Percentiles rank a stretch among this genome's conserved stretches.
phyloP scores from a whole-genome alignment of 2,888 invertebrate genomes.

The Diogma glabrata region DNA sequence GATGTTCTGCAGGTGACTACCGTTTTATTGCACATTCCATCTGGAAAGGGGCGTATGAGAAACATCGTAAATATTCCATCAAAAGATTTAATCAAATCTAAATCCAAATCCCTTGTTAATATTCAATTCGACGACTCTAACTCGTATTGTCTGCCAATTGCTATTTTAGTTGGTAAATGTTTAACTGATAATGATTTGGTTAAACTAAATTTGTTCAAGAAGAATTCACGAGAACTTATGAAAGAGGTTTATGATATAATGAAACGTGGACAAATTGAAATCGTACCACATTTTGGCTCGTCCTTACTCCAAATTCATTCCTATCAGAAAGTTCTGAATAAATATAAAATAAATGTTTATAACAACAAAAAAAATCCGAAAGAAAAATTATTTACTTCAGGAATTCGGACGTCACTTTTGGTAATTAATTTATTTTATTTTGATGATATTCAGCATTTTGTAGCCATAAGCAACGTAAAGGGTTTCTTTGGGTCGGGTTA shows the following conservation, averaged over 20 bases:
- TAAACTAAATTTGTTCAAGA: too few species aligned
- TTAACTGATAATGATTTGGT: background rate
- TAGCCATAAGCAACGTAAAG: background rate
- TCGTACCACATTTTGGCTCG: background rate
- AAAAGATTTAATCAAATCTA: background rate
- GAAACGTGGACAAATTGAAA: background rate
- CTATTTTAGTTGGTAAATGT: background rate
- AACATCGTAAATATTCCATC: background rate
- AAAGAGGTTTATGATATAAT: background rate
- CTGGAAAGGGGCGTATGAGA: background rate
- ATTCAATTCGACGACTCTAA: too few species aligned
- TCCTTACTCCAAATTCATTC: background rate
- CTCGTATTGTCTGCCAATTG: background rate
- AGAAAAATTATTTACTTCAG: background rate
- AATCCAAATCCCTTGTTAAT: background rate
- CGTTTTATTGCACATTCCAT: background rate
- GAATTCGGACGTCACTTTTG: too few species aligned
- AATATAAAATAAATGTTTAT: background rate
- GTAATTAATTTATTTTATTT: background rate
- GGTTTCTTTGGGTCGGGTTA: background rate
- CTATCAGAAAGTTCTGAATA: background rate
- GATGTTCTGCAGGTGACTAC: background rate
- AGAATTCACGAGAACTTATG: too few species aligned
- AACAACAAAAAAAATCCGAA: background rate
- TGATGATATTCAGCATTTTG: background rate